Percentiles rank a stretch among this genome's conserved stretches.
phyloP scores from a whole-genome alignment of 2,113 vertebrate species.

The Isurus oxyrinchus region DNA sequence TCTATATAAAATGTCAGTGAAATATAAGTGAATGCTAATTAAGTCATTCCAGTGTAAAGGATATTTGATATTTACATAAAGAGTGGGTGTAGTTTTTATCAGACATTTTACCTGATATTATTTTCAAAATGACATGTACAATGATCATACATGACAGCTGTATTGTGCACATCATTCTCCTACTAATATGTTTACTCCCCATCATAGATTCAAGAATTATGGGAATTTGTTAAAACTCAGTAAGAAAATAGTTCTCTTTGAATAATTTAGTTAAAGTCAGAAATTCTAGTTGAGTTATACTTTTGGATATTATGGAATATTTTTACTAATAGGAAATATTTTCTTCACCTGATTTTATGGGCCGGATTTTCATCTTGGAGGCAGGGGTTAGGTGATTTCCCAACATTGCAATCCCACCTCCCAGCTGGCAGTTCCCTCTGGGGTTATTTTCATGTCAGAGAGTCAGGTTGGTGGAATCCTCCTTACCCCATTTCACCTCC shows the following conservation, averaged over 20 bases:
- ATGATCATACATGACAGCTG: background rate
- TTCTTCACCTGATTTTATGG: background rate
- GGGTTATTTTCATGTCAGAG: no score
- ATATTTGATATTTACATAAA: background rate
- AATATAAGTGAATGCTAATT: background rate
- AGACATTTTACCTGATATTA: background rate
- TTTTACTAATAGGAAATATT: background rate
- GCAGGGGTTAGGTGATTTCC: no score
- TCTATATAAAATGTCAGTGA: background rate
- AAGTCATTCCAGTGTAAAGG: background rate
- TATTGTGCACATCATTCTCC: background rate
- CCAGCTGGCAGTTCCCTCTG: no score
- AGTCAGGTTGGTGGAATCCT: no score
- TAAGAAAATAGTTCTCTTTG: background rate
- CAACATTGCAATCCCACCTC: no score
- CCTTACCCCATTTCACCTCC: no score
- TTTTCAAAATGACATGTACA: background rate
- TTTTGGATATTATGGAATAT: background rate
- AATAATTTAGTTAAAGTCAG: background rate
- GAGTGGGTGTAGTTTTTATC: background rate
- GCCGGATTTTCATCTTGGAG: no score
- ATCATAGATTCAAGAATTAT: background rate
- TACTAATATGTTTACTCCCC: background rate
- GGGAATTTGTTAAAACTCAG: background rate
- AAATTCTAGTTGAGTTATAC: background rate